A percentile compares a stretch with the other conserved stretches of the same genome.
Conservation (phyloP, 2,113 vertebrate species). For the Albula goreensis region DNA sequence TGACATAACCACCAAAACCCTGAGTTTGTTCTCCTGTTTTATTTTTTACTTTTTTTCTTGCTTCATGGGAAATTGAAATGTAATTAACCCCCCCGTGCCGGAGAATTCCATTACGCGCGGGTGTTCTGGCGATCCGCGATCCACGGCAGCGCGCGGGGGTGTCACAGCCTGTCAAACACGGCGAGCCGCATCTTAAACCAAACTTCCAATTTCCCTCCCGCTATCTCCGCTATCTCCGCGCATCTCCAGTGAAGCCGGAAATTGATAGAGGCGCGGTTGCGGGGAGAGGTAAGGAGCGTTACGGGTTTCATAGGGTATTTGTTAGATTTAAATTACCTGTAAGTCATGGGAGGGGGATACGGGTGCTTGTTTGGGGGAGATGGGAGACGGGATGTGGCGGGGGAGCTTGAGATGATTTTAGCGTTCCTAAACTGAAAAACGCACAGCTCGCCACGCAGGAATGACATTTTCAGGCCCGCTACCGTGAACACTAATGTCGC, state of each 20-base stretch:
- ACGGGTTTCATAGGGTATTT: conserved; percentile 65
- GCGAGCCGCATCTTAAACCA: conserved; percentile 90
- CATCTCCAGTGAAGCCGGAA: conserved; percentile 83
- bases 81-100: conserved; percentile 93
- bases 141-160: conserved; percentile 84
- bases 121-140: conserved; percentile 86
- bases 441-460: conserved; percentile 47
- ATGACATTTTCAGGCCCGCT: conserved; percentile 44
- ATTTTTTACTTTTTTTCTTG: conserved; percentile 41
- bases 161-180: conserved; percentile 92
- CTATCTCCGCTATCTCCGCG: conserved; percentile 64
- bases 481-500: conserved; percentile 41
- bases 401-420: conserved; percentile 22
- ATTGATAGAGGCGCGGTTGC: conserved; percentile 76
- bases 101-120: conserved; percentile 94
- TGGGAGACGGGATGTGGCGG: conserved; percentile 9
- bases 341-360: conserved; percentile 31
- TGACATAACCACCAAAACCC: too few relatives aligned
- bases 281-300: conserved; percentile 61
- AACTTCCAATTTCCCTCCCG: conserved; percentile 70
- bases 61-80: conserved; percentile 75
- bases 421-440: conserved; percentile 38
- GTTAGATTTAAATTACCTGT: conserved; percentile 61
- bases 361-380: conserved; percentile 6
- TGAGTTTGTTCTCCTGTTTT: too few relatives aligned